Evolutionary conservation across 2,888 invertebrate genomes (phyloP), one percentile per base, ranked within the genome.

Genomic region (Parnassius glacialis): DNA sequence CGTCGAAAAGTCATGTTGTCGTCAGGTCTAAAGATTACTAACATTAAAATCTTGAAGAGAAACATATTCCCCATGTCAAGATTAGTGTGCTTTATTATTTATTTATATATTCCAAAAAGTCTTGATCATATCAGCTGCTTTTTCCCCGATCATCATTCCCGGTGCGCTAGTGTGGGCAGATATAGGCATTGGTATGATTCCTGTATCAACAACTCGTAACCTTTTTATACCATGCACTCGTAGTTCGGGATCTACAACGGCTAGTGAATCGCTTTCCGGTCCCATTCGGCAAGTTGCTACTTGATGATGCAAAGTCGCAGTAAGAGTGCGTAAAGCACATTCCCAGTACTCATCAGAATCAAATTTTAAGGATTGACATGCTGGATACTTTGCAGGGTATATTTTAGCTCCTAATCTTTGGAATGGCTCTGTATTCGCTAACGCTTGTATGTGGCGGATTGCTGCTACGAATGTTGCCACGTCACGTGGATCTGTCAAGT

Each of bases 261-360:
- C 93, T 0, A 83, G 86, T 0, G 92, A 90, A 73, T 95, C 95
- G 0, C 78, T 84, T 0, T 76, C 76, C 0, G 94, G 93, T 0
- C 95, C 95, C 96, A 96, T 96, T 72, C 94, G 94, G 67, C 94
- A 94, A 0, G 95, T 95, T 7, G 94, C 94, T 65, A 93, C 91
- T 70, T 94, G 94, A 78, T 95, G 95, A 72, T 94, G 94, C 45
- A 94, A 81, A 0, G 94, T 94, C 16, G 92, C 92, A 0, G 94
- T 93, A 48, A 93, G 81, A 12, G 92, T 92, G 12, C 93, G 87
- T 10, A 94, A 82, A 2, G 94, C 93, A 76, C 96, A 96, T 67
- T 93, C 93, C 95, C 95, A 95, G 74, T 95, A 96, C 43, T 92
- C 93, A 64, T 95, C 95, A 1, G 93, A 87, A 66, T 92, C 93